A percentile compares a stretch with the other conserved stretches of the same genome.
These are phyloP conservation scores for Lasaia peninsularis DNA, from an alignment of 1,140 invertebrate species.

Conservation along the genomic window DNA sequence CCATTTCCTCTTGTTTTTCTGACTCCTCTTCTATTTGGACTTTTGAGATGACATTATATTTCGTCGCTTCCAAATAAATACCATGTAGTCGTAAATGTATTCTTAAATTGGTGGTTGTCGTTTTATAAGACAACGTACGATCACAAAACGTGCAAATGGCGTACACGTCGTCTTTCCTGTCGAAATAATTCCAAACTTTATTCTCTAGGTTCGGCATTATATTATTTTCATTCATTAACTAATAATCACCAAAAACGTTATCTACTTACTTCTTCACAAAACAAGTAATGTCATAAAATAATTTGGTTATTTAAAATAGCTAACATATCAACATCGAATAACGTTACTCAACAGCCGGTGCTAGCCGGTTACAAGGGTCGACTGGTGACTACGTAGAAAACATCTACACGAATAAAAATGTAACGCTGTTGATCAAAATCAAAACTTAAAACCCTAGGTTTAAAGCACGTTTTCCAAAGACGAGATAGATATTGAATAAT, in stretches of 20 bases:
- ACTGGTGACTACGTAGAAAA: background rate
- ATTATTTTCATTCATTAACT: background rate
- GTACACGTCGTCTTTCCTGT: background rate
- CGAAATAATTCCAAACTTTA: background rate
- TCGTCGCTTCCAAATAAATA: background rate
- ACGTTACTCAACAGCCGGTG: background rate
- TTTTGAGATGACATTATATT: background rate
- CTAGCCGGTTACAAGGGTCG: background rate
- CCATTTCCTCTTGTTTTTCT: background rate
- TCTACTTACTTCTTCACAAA: background rate
- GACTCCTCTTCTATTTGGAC: background rate
- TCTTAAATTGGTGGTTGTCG: background rate
- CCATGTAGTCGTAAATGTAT: background rate
- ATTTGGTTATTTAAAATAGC: background rate
- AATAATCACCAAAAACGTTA: background rate
- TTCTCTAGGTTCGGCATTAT: background rate
- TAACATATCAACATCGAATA: background rate
- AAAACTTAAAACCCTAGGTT: background rate
- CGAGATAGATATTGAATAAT: background rate
- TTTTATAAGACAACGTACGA: background rate
- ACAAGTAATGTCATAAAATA: background rate
- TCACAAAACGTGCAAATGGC: conserved; percentile 2
- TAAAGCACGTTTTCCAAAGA: background rate
- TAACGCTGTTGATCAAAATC: background rate
- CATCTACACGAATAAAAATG: background rate